Evolutionary conservation across 2,888 invertebrate species (phyloP).

Genomic region (Cerastis rubricosa): DNA sequence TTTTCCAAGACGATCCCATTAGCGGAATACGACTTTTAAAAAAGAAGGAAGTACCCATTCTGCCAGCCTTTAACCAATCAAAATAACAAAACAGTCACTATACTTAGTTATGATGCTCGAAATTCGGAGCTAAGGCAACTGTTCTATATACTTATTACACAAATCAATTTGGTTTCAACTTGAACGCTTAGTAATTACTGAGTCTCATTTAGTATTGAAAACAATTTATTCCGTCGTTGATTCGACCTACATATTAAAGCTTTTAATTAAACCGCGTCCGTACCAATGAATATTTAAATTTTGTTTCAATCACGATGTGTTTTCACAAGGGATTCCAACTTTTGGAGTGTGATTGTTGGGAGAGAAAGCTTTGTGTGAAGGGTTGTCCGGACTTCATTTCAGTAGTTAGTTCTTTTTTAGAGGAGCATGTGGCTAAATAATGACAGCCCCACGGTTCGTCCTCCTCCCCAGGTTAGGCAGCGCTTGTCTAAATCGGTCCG

Average conservation of each 20-base stretch:
- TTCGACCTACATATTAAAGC: conserved; percentile 47
- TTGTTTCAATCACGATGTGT: conserved; percentile 50
- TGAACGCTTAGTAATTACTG: conserved; percentile 27
- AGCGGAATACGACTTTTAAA: neutral
- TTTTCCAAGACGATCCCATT: neutral
- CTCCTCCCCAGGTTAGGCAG: neutral
- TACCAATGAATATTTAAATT: conserved; percentile 57
- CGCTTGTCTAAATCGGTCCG: neutral
- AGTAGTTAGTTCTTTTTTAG: neutral
- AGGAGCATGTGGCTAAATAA: neutral
- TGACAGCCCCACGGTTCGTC: neutral
- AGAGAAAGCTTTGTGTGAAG: neutral
- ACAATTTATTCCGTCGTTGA: conserved; percentile 50
- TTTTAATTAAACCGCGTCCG: conserved; percentile 53
- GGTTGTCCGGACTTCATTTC: conserved; percentile 10
- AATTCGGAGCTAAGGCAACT: neutral
- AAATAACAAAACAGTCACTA: neutral
- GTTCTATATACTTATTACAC: neutral
- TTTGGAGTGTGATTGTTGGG: conserved; percentile 37
- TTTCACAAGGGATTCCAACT: conserved; percentile 39
- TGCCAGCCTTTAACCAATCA: neutral
- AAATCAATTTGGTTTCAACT: conserved; percentile 27
- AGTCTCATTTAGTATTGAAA: conserved; percentile 44
- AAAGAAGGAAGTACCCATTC: neutral
- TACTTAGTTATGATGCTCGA: neutral